These are phyloP conservation scores for Octomys mimax DNA, from an alignment of 2,797 vertebrate genomes.

Conservation along the genomic window DNA sequence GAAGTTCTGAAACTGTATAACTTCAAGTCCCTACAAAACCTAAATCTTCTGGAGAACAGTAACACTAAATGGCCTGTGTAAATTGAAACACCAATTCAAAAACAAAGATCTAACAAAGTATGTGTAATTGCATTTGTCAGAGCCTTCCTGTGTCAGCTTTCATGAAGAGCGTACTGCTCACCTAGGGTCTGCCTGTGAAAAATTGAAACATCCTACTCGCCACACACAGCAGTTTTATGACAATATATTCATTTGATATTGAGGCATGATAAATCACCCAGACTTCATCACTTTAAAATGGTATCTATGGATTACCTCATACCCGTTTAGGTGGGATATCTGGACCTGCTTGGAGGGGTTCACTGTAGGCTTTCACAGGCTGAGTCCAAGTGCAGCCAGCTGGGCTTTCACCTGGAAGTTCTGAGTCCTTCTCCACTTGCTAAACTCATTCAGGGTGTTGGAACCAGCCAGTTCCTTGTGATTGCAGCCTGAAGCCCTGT, in stretches of 20 bases:
- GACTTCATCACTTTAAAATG: background rate
- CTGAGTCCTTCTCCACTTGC: background rate
- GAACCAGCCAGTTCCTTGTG: background rate
- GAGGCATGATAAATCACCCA: background rate
- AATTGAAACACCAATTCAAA: background rate
- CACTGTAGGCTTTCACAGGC: background rate
- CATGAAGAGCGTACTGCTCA: background rate
- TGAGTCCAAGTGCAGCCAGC: background rate
- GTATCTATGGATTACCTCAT: background rate
- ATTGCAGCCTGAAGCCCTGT: background rate
- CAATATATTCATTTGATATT: background rate
- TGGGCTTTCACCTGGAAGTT: background rate
- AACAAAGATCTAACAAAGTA: background rate
- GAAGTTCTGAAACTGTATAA: background rate
- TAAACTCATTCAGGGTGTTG: background rate
- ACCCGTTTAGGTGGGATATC: background rate
- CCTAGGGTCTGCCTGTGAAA: background rate
- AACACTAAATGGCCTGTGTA: background rate
- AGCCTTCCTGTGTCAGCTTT: background rate
- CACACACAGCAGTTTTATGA: background rate
- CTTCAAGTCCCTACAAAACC: background rate
- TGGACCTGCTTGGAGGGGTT: background rate
- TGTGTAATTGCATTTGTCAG: background rate
- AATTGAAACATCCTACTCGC: background rate
- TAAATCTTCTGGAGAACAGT: background rate